phyloP scores from a whole-genome alignment of 2,113 vertebrate species.

The Hoplias malabaricus region DNA sequence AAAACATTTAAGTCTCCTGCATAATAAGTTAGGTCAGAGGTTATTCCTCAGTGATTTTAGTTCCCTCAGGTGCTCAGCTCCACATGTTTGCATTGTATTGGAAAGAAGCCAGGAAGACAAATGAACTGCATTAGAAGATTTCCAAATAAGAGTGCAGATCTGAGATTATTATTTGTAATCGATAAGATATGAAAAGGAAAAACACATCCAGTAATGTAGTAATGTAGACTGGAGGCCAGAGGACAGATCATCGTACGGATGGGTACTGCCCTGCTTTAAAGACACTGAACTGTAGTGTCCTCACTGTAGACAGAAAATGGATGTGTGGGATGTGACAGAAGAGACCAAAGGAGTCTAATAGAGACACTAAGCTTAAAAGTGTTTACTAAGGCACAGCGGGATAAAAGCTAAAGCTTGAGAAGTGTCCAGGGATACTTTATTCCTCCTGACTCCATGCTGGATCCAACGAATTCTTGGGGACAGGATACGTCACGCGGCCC shows the following conservation, averaged over 20 bases:
- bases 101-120: not conserved
- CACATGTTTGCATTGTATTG: not conserved
- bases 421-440: constrained; percentile 1
- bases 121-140: not conserved
- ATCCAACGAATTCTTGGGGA: not conserved
- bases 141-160: not conserved
- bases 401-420: constrained; percentile 18
- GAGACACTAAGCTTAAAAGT: constrained; percentile 4
- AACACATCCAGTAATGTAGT: not conserved
- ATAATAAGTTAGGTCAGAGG: not conserved
- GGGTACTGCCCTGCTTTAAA: not conserved
- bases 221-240: not conserved
- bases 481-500: constrained; percentile 2
- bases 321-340: not conserved
- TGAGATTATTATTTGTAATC: not conserved
- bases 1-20: not conserved
- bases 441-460: constrained; percentile 4
- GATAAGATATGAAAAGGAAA: not conserved
- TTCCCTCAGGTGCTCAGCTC: constrained; percentile 4
- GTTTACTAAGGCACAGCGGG: constrained; percentile 5
- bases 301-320: not conserved
- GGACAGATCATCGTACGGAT: not conserved
- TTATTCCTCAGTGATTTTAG: constrained; percentile 8
- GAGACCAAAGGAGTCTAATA: not conserved
- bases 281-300: not conserved